Conservation (phyloP, 1,140 invertebrate species). For the Ceratina australensis region DNA sequence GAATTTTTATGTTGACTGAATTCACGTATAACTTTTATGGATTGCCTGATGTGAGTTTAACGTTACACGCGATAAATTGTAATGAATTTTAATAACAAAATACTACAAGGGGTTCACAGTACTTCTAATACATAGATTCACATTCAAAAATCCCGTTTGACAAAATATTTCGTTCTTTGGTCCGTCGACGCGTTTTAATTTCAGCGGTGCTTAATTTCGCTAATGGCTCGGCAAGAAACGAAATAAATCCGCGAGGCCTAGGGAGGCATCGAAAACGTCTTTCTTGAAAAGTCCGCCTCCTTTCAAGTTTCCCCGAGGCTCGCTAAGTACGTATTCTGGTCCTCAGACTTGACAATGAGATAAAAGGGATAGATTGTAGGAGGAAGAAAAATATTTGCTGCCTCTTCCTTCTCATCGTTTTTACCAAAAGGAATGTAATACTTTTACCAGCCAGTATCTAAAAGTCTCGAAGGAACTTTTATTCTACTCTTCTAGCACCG, state of each 20-base stretch:
- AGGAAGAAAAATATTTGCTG: conserved; percentile 16
- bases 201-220: conserved; percentile 1
- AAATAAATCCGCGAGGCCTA: conserved; percentile 15
- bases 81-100: no score
- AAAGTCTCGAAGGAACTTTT: neutral
- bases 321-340: conserved; percentile 25
- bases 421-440: neutral
- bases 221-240: conserved; percentile 11
- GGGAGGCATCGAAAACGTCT: neutral
- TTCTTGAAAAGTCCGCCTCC: conserved; percentile 12
- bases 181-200: conserved; percentile 3
- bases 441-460: neutral
- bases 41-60: no score
- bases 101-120: no score
- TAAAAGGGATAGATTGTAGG: conserved; percentile 7
- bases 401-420: neutral
- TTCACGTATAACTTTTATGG: no score
- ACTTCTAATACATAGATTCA: no score
- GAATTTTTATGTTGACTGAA: no score
- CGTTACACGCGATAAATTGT: no score
- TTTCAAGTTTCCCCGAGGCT: conserved; percentile 2
- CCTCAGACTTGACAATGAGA: neutral
- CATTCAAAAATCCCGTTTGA: neutral
- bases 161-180: neutral
- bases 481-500: no score